phyloP scores from a whole-genome alignment of 2,113 vertebrate species.

The Gadus macrocephalus region DNA sequence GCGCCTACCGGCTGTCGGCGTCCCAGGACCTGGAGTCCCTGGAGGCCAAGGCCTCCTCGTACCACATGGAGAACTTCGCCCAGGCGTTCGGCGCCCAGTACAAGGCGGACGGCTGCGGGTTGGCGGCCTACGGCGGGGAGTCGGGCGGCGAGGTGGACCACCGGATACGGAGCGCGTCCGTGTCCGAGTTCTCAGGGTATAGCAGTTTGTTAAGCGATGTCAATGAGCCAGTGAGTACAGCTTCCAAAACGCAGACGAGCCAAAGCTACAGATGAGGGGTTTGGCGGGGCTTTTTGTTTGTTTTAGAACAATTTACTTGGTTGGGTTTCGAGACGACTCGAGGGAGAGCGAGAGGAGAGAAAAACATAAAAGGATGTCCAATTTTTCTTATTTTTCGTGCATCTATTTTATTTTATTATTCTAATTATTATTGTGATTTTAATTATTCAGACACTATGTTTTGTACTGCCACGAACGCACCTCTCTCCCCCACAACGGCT shows the following conservation, averaged over 20 bases:
- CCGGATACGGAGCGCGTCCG: slow-evolving; percentile 85
- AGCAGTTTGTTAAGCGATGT: slow-evolving; percentile 97
- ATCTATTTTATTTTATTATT: slow-evolving; percentile 58
- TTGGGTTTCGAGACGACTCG: too few relatives aligned
- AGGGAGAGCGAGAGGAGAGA: neutral
- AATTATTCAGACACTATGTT: slow-evolving; percentile 89
- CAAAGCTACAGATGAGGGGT: slow-evolving; percentile 98
- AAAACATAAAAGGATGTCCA: slow-evolving; percentile 53
- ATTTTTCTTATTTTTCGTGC: slow-evolving; percentile 64
- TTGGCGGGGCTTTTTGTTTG: slow-evolving; percentile 55
- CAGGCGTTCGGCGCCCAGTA: slow-evolving; percentile 98
- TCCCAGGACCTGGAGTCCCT: slow-evolving; percentile 81
- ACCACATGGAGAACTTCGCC: slow-evolving; percentile 99
- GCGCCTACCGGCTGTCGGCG: slow-evolving; percentile 80
- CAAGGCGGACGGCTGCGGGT: slow-evolving; percentile 86
- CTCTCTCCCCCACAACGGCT: slow-evolving; percentile 82
- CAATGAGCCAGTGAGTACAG: slow-evolving; percentile 90
- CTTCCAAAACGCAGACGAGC: slow-evolving; percentile 97
- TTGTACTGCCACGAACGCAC: slow-evolving; percentile 70
- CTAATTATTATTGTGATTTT: slow-evolving; percentile 62
- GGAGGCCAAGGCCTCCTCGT: slow-evolving; percentile 81
- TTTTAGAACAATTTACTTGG: slow-evolving; percentile 9
- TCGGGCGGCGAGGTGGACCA: slow-evolving; percentile 89
- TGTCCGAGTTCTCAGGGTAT: slow-evolving; percentile 99
- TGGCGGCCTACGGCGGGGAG: slow-evolving; percentile 87